Evolutionary conservation across 2,888 invertebrate species (phyloP).

Genomic region (Nemapogon koenigi): DNA sequence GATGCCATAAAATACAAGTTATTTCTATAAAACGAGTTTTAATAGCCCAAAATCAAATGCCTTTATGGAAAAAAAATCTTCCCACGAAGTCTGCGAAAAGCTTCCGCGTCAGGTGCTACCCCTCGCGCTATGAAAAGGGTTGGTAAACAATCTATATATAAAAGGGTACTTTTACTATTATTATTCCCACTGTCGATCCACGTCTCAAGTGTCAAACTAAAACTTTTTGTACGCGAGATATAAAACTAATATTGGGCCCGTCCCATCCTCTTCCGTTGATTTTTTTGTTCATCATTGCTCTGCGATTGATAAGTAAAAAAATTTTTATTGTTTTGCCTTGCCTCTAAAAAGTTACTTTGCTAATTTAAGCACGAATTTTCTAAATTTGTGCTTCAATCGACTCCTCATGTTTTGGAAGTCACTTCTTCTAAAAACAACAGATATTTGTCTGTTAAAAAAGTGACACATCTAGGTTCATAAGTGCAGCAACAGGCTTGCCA

Average conservation of each 20-base stretch:
- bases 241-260: constrained; percentile 64
- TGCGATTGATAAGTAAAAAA: constrained; percentile 41
- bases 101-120: constrained; percentile 58
- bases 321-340: constrained; percentile 13
- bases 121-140: constrained; percentile 42
- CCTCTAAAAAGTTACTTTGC: not conserved
- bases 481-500: no score
- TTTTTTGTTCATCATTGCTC: constrained; percentile 47
- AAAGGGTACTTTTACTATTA: constrained; percentile 49
- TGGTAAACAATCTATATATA: constrained; percentile 32
- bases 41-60: not conserved
- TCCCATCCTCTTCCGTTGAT: constrained; percentile 61
- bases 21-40: no score
- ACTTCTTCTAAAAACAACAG: no score
- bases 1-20: no score
- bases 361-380: no score
- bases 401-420: no score
- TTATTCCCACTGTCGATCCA: constrained; percentile 54
- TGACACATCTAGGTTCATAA: no score
- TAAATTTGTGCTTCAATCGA: no score
- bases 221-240: constrained; percentile 53
- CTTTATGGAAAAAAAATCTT: constrained; percentile 24
- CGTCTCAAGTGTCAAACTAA: constrained; percentile 50
- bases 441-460: no score
- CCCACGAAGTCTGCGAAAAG: constrained; percentile 55